Percentiles rank a stretch among this genome's conserved stretches.
These are phyloP conservation scores for Pontoporia blainvillei DNA, from an alignment of 2,113 vertebrate species.

Conservation along the genomic window DNA sequence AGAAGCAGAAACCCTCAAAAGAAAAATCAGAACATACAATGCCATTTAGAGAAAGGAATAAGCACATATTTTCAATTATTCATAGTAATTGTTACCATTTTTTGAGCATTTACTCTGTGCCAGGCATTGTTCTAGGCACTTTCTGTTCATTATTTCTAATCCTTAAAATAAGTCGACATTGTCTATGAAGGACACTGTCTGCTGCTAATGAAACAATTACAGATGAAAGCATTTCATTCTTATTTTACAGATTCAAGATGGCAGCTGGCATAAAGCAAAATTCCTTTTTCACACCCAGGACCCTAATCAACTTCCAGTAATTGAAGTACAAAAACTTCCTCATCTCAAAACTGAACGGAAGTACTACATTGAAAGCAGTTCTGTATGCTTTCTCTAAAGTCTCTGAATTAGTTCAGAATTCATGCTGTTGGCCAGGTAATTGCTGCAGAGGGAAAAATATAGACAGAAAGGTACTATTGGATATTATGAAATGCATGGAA, in stretches of 20 bases:
- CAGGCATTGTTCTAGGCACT: not conserved
- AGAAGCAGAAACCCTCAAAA: not conserved
- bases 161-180: not conserved
- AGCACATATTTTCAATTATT: not conserved
- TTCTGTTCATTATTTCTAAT: not conserved
- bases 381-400: constrained; percentile 93
- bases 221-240: constrained; percentile 21
- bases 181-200: not conserved
- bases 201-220: not conserved
- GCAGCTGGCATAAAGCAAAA: constrained; percentile 91
- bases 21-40: not conserved
- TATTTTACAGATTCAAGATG: constrained; percentile 91
- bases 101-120: not conserved
- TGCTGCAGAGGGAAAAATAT: constrained; percentile 48
- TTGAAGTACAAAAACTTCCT: constrained; percentile 84
- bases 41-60: not conserved
- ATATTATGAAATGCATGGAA: constrained; percentile 42
- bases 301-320: constrained; percentile 90
- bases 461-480: constrained; percentile 39
- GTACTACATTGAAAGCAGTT: constrained; percentile 88
- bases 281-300: constrained; percentile 94
- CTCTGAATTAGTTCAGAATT: constrained; percentile 42
- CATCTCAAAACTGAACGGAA: constrained; percentile 79
- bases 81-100: not conserved
- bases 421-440: constrained; percentile 12